Evolutionary conservation across 2,113 vertebrate genomes (phyloP), one percentile per base, ranked within the genome.

Genomic region (Xenopus laevis): DNA sequence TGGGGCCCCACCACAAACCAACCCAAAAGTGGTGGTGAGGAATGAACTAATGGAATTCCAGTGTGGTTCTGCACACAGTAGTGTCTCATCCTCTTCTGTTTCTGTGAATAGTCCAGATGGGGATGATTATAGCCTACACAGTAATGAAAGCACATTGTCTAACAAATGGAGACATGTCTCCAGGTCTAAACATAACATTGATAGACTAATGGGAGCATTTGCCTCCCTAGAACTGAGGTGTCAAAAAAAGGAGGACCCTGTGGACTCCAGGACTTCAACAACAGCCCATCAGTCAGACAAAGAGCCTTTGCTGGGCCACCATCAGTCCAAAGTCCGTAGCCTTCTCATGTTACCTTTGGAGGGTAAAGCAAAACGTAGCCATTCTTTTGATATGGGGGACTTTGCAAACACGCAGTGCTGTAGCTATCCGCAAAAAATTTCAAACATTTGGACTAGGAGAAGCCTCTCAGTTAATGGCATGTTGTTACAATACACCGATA

Each of bases 401-500:
- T 95, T 96, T 0, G 79, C 86, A 0, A 86, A 89, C 5, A 83
- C 86, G 0, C 94, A 95, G 64, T 91, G 92, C 84, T 94, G 91
- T 83, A 93, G 84, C 82, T 91, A 96, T 77, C 96, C 96, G 13
- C 91, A 90, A 81, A 93, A 92, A 86, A 93, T 96, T 81, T 95
- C 94, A 33, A 95, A 94, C 84, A 95, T 98, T 92, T 99, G 97
- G 97, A 98, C 96, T 86, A 99, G 96, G 81, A 94, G 97, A 80
- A 99, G 97, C 85, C 92, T 98, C 75, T 99, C 97, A 0, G 95
- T 99, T 64, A 99, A 98, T 0, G 95, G 97, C 83, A 98, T 96
- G 94, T 89, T 99, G 78, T 89, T 98, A 83, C 95, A 92, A 80
- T 89, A 90, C n/a, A 89, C 93, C 79, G 87, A 87, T 80, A 90